Evolutionary conservation across 2,797 vertebrate species (phyloP), one percentile per base, ranked within the genome.

Genomic region (Leptoclinus maculatus): DNA sequence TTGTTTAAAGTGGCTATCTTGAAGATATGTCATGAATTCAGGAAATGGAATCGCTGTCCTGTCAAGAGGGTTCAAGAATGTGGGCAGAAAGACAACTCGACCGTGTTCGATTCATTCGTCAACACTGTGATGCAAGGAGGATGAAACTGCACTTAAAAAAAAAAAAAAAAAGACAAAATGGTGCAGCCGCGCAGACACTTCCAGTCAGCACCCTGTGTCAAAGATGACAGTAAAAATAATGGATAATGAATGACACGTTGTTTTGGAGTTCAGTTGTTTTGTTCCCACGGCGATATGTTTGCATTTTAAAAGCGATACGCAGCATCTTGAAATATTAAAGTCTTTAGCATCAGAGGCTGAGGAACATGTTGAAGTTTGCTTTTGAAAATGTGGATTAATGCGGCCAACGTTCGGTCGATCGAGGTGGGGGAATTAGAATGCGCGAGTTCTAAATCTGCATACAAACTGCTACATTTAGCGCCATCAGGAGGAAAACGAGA

Each of bases 71-170:
- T 83, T 87, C 77, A 74, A 78, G 71, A 71, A 82, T 77, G 69
- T 27, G 76, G 60, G 63, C 74, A 72, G 77, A 76, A 38, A 79
- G 54, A 71, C 76, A 71, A 69, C 53, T 68, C 74, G 80, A 71
- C 79, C 83, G 69, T 83, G 67, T 68, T 82, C 69, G 80, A 91
- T 83, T 82, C 62, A 87, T 92, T 90, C 85, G 89, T 87, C 87
- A 92, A 90, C 73, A 78, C 78, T 14, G 71, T 93, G 91, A 93
- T 88, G 91, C 85, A 93, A 93, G 3, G 16, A 78, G 69, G 72
- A 83, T 67, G 91, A 89, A 93, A 93, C 76, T 60, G 47, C 25
- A 29, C 71, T 74, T 34, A 71, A 25, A 79, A 76, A 71, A 41
- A 43, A 41, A 76, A 71, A n/a, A 71, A 25, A 79, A 76, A 71